phyloP scores from a whole-genome alignment of 2,797 vertebrate species.

The Sebastes diploproa region DNA sequence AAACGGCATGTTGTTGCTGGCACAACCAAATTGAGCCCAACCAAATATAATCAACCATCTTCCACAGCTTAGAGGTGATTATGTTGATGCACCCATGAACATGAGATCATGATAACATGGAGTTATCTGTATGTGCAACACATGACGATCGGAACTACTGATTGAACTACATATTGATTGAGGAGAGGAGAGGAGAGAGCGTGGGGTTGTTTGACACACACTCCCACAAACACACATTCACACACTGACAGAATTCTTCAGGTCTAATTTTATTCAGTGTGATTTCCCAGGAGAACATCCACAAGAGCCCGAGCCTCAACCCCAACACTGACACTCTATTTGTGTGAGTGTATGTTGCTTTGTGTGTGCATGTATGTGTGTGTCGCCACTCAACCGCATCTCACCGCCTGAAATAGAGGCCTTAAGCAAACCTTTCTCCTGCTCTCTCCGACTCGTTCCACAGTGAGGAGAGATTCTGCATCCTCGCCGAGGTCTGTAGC shows the following conservation, averaged over 20 bases:
- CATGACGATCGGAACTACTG: background rate
- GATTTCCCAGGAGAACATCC: slow-evolving; percentile 70
- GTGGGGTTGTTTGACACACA: slow-evolving; percentile 18
- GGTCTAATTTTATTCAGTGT: slow-evolving; percentile 72
- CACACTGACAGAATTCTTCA: slow-evolving; percentile 40
- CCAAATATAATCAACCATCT: background rate
- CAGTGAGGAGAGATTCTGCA: background rate
- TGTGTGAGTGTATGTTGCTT: slow-evolving; percentile 25
- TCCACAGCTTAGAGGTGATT: background rate
- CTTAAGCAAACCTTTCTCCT: slow-evolving; percentile 19
- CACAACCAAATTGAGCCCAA: background rate
- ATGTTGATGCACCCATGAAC: background rate
- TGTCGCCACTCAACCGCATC: slow-evolving; percentile 7
- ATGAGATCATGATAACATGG: background rate
- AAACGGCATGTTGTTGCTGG: background rate
- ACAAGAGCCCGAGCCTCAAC: slow-evolving; percentile 54
- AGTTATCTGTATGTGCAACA: background rate
- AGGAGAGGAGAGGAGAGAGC: background rate
- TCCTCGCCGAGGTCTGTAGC: slow-evolving; percentile 22
- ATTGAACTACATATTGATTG: slow-evolving; percentile 22
- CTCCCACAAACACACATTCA: background rate
- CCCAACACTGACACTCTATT: slow-evolving; percentile 49
- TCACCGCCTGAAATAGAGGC: slow-evolving; percentile 18
- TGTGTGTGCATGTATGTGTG: background rate
- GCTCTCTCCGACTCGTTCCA: slow-evolving; percentile 7